Evolutionary conservation across 2,888 invertebrate species (phyloP), one percentile per base, ranked within the genome.

Genomic region (Pyrrhia umbra): DNA sequence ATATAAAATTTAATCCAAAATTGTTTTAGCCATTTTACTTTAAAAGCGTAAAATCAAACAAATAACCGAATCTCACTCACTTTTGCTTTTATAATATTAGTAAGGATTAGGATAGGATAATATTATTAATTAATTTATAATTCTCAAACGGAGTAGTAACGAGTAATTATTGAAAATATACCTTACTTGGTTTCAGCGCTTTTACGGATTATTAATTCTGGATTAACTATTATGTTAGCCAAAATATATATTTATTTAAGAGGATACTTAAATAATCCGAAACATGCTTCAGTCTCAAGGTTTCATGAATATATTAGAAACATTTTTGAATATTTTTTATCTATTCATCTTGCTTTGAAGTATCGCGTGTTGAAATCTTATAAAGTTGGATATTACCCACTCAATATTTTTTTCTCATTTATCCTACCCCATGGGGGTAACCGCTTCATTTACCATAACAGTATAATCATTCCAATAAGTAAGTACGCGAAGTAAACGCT

Each of bases 361-460:
- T 25, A 75, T 77, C 49, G 72, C 77, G 66, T 77, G 78, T 54
- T 55, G n/a, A 52, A 72, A 66, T 78, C 68, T 64, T 64, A 62
- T 77, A 69, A 75, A 77, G 43, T 51, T 61, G 20, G 54, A 60
- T 59, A 67, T 70, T 56, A 60, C 67, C 74, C 64, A 74, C 67
- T 77, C 64, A 74, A 74, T 74, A 74, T 62, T 61, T 49, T 66
- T 63, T 57, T 69, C 59, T 56, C 54, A 15, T 65, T 65, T 71
- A 65, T 60, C 64, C 56, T 20, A 27, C 16, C 39, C 43, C 56
- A 27, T 37, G 46, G 30, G 25, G 59, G 23, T 45, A 50, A 5
- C 18, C 30, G 59, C 52, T 66, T 58, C 37, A 55, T 68, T 63
- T 49, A 68, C 62, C 6, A 52, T 52, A 58, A 55, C 27, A 55